Conservation (phyloP, 2,888 invertebrate species). For the Buathra laborator region DNA sequence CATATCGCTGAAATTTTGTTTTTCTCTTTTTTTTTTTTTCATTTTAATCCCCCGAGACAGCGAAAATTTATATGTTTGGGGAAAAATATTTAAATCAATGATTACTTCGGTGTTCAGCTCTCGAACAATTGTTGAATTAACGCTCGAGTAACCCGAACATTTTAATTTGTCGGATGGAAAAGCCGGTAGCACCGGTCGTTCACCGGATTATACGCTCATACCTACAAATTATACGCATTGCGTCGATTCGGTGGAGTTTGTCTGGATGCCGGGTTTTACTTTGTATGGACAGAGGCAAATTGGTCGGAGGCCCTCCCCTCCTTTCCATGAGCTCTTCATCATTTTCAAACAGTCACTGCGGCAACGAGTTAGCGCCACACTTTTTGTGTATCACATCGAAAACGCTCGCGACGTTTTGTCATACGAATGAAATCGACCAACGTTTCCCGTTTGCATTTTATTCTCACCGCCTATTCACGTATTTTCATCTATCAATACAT, state of each 20-base stretch:
- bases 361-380: conserved; percentile 62
- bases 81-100: conserved; percentile 70
- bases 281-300: conserved; percentile 42
- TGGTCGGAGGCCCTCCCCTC: conserved; percentile 13
- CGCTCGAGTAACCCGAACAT: conserved; percentile 71
- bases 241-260: conserved; percentile 48
- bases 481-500: conserved; percentile 12
- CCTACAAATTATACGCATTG: conserved; percentile 74
- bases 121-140: conserved; percentile 76
- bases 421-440: conserved; percentile 59
- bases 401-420: conserved; percentile 61
- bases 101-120: conserved; percentile 69
- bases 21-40: not conserved
- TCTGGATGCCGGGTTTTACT: conserved; percentile 26
- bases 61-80: conserved; percentile 12
- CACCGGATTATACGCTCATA: conserved; percentile 62
- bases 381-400: conserved; percentile 57
- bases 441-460: conserved; percentile 54
- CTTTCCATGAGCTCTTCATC: conserved; percentile 59
- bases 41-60: not conserved
- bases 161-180: conserved; percentile 77
- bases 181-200: conserved; percentile 63
- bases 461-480: conserved; percentile 39
- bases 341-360: conserved; percentile 67
- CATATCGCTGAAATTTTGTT: no score